A percentile compares a stretch with the other conserved stretches of the same genome.
Evolutionary conservation across 2,113 vertebrate species (phyloP).

Genomic region (Semnornis frantzii): DNA sequence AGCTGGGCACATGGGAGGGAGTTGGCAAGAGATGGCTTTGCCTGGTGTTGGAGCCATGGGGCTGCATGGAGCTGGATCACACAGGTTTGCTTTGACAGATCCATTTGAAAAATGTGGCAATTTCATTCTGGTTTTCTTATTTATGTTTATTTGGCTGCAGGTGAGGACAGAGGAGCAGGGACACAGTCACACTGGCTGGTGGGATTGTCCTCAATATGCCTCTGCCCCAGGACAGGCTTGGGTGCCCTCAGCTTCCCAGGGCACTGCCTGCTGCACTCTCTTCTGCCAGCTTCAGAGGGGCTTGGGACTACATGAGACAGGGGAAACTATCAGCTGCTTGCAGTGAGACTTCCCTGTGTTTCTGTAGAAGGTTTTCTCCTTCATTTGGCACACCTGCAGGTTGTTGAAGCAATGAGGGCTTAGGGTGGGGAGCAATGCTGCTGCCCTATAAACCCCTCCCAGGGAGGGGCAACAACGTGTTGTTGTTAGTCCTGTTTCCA

Average conservation of each 20-base stretch:
- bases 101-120: background rate
- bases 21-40: background rate
- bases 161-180: background rate
- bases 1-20: background rate
- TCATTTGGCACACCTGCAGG: background rate
- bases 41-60: background rate
- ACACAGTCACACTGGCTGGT: rapidly evolving
- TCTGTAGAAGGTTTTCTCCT: background rate
- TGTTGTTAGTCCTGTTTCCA: background rate
- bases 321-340: background rate
- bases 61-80: background rate
- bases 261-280: rapidly evolving
- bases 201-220: background rate
- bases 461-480: rapidly evolving
- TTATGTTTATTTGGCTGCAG: background rate
- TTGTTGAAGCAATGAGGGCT: background rate
- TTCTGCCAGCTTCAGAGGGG: background rate
- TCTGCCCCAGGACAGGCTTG: rapidly evolving
- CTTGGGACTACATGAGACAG: rapidly evolving
- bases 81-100: background rate
- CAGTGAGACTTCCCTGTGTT: rapidly evolving
- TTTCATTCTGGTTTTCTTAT: background rate
- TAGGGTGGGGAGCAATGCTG: rapidly evolving
- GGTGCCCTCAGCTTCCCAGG: background rate
- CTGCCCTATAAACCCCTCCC: background rate